Evolutionary conservation across 1,140 invertebrate species (phyloP).

Genomic region (Episyrphus balteatus): DNA sequence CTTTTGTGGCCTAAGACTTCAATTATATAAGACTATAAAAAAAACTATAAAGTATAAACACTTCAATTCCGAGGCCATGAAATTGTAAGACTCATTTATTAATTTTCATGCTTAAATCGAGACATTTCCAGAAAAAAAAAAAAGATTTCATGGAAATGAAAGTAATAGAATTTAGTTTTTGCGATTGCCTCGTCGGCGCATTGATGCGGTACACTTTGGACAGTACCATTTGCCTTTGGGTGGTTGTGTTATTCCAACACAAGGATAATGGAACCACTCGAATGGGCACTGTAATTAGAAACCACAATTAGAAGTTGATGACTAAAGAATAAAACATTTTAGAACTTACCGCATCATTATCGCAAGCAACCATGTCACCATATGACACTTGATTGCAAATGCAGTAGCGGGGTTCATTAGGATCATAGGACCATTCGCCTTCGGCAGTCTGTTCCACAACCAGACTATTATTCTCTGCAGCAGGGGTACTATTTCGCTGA

Average conservation of each 20-base stretch:
- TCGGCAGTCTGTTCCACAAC: constrained; percentile 43
- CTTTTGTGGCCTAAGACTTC: no score
- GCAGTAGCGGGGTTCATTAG: constrained; percentile 92
- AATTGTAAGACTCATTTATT: no score
- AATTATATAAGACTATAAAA: no score
- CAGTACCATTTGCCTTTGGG: constrained; percentile 99
- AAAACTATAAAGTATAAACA: no score
- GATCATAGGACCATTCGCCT: constrained; percentile 75
- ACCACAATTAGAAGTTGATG: neutral
- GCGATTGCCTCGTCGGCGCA: constrained; percentile 69
- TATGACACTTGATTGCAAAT: constrained; percentile 97
- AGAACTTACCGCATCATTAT: constrained; percentile 80
- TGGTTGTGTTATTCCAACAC: constrained; percentile 88
- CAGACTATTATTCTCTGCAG: constrained; percentile 25
- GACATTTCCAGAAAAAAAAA: no score
- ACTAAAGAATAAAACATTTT: neutral
- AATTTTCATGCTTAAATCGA: no score
- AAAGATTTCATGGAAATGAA: neutral
- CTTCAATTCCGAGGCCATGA: no score
- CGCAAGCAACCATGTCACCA: constrained; percentile 98
- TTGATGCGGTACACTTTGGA: constrained; percentile 82
- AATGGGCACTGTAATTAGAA: constrained; percentile 76
- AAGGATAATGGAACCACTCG: constrained; percentile 98
- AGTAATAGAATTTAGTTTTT: constrained; percentile 46
- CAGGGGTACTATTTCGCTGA: constrained; percentile 8